A percentile compares a stretch with the other conserved stretches of the same genome.
phyloP scores from a whole-genome alignment of 92 coral and sea anemone genomes.

The Blastomussa wellsi region DNA sequence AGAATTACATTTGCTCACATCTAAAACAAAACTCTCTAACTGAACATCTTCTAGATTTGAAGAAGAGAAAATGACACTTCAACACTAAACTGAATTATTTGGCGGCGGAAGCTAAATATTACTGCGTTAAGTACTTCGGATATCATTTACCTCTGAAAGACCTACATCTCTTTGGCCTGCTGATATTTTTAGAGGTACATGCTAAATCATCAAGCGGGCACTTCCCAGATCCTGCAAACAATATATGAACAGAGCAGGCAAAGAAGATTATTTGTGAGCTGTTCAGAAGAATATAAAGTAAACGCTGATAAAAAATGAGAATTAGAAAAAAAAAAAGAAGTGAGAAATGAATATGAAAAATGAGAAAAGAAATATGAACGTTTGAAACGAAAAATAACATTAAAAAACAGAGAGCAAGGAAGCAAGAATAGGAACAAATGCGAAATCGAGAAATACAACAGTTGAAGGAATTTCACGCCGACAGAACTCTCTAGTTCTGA shows the following conservation, averaged over 20 bases:
- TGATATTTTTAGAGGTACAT: conserved; percentile 12
- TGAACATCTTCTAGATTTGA: no score
- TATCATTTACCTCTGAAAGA: conserved; percentile 20
- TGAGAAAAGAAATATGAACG: no score
- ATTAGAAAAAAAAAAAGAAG: background rate
- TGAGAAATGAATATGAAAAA: background rate
- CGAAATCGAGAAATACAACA: no score
- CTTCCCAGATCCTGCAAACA: conserved; percentile 29
- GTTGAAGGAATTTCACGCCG: no score
- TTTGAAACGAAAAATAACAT: no score
- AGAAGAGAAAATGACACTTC: background rate
- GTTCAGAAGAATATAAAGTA: background rate
- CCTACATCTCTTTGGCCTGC: conserved; percentile 3
- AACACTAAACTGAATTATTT: background rate
- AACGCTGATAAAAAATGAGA: no score
- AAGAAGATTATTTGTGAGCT: background rate
- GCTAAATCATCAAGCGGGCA: conserved; percentile 24
- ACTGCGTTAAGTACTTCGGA: no score
- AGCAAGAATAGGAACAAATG: background rate
- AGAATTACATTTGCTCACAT: no score
- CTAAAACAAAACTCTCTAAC: no score
- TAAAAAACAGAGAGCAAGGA: background rate
- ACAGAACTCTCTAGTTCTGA: no score
- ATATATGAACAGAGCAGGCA: background rate
- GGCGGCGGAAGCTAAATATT: background rate